These are phyloP conservation scores for Sitobion miscanthi DNA, from an alignment of 1,140 invertebrate genomes.

Conservation along the genomic window DNA sequence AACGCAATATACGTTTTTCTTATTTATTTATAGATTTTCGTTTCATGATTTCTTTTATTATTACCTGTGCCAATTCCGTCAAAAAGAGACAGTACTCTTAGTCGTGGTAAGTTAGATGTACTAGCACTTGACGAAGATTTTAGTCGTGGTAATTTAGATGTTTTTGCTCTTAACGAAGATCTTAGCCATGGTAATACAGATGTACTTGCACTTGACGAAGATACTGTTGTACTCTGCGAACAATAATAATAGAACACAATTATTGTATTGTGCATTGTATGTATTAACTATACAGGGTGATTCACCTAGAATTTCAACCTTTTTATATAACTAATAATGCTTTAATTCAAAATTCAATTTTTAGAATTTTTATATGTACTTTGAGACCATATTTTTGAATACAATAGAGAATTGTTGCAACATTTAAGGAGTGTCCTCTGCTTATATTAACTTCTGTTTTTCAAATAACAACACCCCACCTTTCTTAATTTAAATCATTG, in stretches of 20 bases:
- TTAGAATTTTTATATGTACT: neutral
- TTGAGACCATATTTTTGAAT: neutral
- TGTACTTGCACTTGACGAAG: neutral
- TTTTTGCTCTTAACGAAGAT: too few species aligned
- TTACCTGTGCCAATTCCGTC: slow-evolving; percentile 53
- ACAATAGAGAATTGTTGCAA: neutral
- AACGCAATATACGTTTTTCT: neutral
- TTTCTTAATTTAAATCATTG: neutral
- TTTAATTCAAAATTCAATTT: neutral
- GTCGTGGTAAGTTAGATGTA: neutral
- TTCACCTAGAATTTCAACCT: neutral
- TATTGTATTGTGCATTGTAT: neutral
- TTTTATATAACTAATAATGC: neutral
- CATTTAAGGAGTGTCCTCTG: neutral
- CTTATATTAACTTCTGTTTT: neutral
- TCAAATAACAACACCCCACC: neutral
- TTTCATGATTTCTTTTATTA: neutral
- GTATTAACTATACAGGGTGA: neutral
- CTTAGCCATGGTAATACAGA: too few species aligned
- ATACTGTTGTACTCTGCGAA: neutral
- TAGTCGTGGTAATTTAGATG: neutral
- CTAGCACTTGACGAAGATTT: too few species aligned
- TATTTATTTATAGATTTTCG: neutral
- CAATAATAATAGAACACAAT: neutral
- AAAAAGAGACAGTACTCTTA: slow-evolving; percentile 40